Conservation (phyloP, 2,797 vertebrate genomes). For the Hephaestus fuliginosus region DNA sequence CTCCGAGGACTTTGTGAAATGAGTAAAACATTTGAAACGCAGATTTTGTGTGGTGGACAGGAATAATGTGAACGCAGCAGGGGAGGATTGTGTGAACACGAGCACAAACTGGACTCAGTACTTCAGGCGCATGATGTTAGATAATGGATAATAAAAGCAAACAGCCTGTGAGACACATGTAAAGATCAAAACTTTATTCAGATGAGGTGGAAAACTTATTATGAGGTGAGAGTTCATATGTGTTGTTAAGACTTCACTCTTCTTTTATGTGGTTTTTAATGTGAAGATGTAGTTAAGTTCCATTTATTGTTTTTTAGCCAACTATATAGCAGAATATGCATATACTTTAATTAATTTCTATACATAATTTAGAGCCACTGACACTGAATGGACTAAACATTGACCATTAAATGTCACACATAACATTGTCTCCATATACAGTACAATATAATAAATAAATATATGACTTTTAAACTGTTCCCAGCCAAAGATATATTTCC, state of each 20-base stretch:
- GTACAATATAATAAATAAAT: too few species aligned
- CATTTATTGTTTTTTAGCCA: background rate
- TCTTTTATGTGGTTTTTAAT: too few species aligned
- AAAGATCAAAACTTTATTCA: background rate
- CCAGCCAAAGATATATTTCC: background rate
- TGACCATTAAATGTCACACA: too few species aligned
- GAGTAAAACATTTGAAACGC: background rate
- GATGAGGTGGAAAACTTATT: background rate
- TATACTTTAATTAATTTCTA: background rate
- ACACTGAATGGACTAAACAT: background rate
- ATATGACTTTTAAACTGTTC: too few species aligned
- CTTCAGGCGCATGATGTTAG: too few species aligned
- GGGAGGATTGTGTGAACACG: background rate
- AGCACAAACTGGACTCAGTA: background rate
- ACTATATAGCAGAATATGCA: background rate
- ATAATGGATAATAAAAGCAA: background rate
- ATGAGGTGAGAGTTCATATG: background rate
- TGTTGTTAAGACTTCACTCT: background rate
- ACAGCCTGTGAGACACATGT: background rate
- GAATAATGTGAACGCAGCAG: background rate
- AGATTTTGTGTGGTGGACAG: slow-evolving; percentile 4
- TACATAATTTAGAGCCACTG: background rate
- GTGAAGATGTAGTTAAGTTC: background rate
- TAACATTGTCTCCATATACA: too few species aligned
- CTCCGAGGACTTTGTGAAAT: background rate